Evolutionary conservation across 2,797 vertebrate species (phyloP).

Genomic region (Poecilia velifera): DNA sequence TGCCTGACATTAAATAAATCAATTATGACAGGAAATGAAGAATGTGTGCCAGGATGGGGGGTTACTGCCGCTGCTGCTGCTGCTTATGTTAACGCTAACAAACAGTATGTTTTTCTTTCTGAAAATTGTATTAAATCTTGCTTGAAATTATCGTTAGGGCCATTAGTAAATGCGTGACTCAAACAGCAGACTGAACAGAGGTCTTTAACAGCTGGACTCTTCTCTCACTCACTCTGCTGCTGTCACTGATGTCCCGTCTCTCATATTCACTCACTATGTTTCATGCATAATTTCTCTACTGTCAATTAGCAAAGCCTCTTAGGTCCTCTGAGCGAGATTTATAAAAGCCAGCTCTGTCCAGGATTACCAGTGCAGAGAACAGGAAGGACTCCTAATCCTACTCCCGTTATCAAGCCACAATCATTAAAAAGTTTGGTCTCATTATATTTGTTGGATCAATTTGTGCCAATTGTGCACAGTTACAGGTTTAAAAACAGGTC

Average conservation of each 20-base stretch:
- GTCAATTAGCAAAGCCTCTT: conserved; percentile 43
- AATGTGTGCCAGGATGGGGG: too few relatives aligned
- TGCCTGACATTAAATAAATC: conserved; percentile 62
- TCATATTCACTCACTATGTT: conserved; percentile 4
- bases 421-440: conserved; percentile 36
- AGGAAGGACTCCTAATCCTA: conserved; percentile 28
- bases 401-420: conserved; percentile 33
- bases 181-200: conserved; percentile 5
- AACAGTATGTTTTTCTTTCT: conserved; percentile 11
- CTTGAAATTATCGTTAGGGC: conserved; percentile 5
- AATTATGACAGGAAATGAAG: conserved; percentile 48
- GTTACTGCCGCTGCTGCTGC: conserved; percentile 10
- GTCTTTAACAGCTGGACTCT: neutral
- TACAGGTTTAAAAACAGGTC: neutral
- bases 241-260: neutral
- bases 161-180: neutral
- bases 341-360: conserved; percentile 17
- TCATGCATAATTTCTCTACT: conserved; percentile 38
- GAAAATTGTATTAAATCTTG: conserved; percentile 20
- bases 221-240: conserved; percentile 1
- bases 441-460: conserved; percentile 26
- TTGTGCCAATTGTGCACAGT: conserved; percentile 6
- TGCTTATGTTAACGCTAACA: neutral
- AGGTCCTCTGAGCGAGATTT: conserved; percentile 31
- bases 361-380: conserved; percentile 7